phyloP scores from a whole-genome alignment of 2,113 vertebrate species.

The Corythoichthys intestinalis region DNA sequence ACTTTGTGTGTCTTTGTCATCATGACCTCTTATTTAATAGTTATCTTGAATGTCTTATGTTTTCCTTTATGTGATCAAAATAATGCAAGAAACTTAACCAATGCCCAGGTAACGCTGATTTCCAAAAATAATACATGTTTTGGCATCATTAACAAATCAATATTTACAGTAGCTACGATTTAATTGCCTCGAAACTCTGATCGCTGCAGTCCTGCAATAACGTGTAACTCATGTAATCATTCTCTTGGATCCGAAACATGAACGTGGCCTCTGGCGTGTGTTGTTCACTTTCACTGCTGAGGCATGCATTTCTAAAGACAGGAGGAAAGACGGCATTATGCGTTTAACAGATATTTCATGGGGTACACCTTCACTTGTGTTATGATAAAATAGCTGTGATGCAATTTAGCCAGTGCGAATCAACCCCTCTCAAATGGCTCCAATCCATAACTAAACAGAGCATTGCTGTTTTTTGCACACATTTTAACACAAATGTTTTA shows the following conservation, averaged over 20 bases:
- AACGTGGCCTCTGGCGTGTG: constrained; percentile 16
- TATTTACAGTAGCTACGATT: constrained; percentile 14
- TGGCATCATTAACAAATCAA: constrained; percentile 10
- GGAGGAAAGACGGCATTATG: neutral
- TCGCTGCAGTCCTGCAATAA: constrained; percentile 2
- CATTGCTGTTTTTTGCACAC: neutral
- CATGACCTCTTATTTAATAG: neutral
- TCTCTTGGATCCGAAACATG: constrained; percentile 4
- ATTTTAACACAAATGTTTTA: neutral
- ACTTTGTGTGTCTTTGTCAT: constrained; percentile 9
- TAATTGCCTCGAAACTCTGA: neutral
- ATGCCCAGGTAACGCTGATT: neutral
- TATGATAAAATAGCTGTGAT: neutral
- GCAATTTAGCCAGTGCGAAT: neutral
- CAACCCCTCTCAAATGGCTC: neutral
- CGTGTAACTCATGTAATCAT: constrained; percentile 9
- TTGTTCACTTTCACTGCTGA: constrained; percentile 7
- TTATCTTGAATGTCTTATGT: neutral
- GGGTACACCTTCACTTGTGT: neutral
- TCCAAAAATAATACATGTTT: neutral
- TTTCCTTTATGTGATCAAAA: neutral
- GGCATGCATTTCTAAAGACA: constrained; percentile 14
- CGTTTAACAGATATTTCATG: neutral
- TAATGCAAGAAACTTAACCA: neutral
- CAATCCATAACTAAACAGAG: neutral